Percentiles rank a stretch among this genome's conserved stretches.
These are phyloP conservation scores for Phrynocephalus guinanensis DNA, from an alignment of 2,797 vertebrate genomes.

Conservation along the genomic window DNA sequence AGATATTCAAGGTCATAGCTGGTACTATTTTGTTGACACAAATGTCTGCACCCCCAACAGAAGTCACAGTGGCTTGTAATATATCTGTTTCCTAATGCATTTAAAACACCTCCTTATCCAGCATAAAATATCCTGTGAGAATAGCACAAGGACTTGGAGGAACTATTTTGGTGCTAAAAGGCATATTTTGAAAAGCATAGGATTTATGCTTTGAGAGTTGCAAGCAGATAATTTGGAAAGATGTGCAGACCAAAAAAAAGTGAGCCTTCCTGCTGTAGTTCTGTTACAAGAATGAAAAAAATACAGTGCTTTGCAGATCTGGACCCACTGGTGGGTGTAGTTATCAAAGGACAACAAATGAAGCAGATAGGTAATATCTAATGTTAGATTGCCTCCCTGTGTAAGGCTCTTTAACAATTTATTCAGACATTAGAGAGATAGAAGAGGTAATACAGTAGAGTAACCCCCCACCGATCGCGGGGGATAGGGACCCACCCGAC, in stretches of 20 bases:
- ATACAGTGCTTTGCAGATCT: background rate
- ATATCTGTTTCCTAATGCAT: conserved; percentile 38
- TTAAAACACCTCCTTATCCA: conserved; percentile 49
- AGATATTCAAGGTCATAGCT: background rate
- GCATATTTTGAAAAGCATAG: background rate
- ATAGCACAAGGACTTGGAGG: conserved; percentile 32
- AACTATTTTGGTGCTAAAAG: conserved; percentile 1
- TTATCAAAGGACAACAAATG: background rate
- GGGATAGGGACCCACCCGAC: too few relatives aligned
- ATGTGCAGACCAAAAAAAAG: background rate
- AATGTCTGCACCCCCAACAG: conserved; percentile 10
- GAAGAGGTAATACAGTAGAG: background rate
- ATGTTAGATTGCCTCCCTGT: background rate
- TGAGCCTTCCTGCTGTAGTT: background rate
- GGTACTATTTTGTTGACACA: conserved; percentile 17
- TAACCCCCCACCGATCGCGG: too few relatives aligned
- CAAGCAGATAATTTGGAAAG: conserved; percentile 31
- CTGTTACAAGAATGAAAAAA: background rate
- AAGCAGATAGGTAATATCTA: background rate
- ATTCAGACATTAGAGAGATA: background rate
- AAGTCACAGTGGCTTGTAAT: conserved; percentile 23
- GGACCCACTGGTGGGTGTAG: background rate
- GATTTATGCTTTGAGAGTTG: background rate
- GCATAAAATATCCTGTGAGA: conserved; percentile 20
- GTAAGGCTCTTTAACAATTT: background rate